Evolutionary conservation across 2,797 vertebrate genomes (phyloP), one percentile per base, ranked within the genome.

Genomic region (Sibirionetta formosa): DNA sequence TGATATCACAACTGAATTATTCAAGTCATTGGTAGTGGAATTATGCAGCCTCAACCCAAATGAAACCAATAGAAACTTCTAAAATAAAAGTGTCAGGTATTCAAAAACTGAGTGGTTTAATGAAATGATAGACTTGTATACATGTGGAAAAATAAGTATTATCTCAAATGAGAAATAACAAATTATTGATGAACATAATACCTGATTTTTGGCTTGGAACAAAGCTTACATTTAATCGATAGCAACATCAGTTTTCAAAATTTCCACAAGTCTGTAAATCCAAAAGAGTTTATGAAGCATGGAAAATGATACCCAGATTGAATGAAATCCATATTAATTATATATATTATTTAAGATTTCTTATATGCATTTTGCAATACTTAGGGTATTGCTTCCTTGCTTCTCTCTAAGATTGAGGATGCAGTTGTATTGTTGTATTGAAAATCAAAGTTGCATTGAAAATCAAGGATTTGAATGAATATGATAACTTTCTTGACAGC

Each of bases 1-100:
- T 94, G 95, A 96, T 95, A 96, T 94, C n/a, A 35, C 48, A 76
- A 79, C 58, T 63, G 88, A 97, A 93, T 92, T 95, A 96, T 93
- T 97, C 82, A 92, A 71, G 58, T 73, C 57, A 80, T 69, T 94
- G 82, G 57, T 69, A 82, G 91, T 77, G 72, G 71, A 95, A 96
- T 90, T 95, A 72, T 48, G 18, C 24, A 83, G 19, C 40, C 76
- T 90, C 27, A 88, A 26, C 87, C 53, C 53, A 89, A 13, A 48
- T 58, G 80, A 96, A 97, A 90, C 8, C 75, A 94, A 95, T 88
- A 78, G 24, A 56, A 88, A 94, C 24, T 54, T 88, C 22, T 73
- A 82, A 86, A 64, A 90, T 23, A 88, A 96, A 94, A 95, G 12
- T 53, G 44, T 79, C 79, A 73, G 14, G 65, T 90, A 84, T 66